phyloP scores from a whole-genome alignment of 2,113 vertebrate species.

The Hypanus sabinus region DNA sequence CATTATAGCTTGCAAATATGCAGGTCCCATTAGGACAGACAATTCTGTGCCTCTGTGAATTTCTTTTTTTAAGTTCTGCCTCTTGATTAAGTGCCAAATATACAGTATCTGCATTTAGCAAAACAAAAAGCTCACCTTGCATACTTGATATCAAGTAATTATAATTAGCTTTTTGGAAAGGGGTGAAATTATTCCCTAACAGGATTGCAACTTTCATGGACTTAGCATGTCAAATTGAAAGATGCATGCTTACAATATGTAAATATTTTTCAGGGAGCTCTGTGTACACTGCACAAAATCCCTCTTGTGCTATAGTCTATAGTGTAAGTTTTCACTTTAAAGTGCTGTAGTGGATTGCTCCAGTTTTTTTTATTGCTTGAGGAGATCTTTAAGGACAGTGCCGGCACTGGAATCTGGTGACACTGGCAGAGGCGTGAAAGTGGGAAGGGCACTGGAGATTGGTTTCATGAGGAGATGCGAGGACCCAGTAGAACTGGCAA shows the following conservation, averaged over 20 bases:
- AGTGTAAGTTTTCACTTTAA: slow-evolving; percentile 49
- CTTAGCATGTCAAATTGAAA: not conserved
- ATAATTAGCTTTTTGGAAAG: not conserved
- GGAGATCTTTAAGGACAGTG: slow-evolving; percentile 81
- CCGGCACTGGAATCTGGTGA: slow-evolving; percentile 77
- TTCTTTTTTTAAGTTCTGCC: not conserved
- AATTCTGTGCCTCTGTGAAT: not conserved
- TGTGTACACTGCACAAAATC: not conserved
- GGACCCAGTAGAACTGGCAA: slow-evolving; percentile 49
- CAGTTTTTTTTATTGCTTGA: slow-evolving; percentile 68
- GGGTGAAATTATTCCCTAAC: not conserved
- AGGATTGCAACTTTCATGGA: not conserved
- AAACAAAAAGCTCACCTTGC: not conserved
- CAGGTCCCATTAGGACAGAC: not conserved
- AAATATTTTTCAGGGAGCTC: not conserved
- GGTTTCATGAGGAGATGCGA: slow-evolving; percentile 92
- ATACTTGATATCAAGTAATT: not conserved
- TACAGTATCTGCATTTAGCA: not conserved
- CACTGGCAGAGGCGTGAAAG: slow-evolving; percentile 88
- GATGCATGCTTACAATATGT: not conserved
- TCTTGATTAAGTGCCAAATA: not conserved
- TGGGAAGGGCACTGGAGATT: slow-evolving; percentile 78
- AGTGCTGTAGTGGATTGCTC: slow-evolving; percentile 52
- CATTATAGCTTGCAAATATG: not conserved
- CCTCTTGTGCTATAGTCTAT: slow-evolving; percentile 17